A percentile compares a stretch with the other conserved stretches of the same genome.
Conservation (phyloP, 2,113 vertebrate species). For the Apistogramma diplotaenia region DNA sequence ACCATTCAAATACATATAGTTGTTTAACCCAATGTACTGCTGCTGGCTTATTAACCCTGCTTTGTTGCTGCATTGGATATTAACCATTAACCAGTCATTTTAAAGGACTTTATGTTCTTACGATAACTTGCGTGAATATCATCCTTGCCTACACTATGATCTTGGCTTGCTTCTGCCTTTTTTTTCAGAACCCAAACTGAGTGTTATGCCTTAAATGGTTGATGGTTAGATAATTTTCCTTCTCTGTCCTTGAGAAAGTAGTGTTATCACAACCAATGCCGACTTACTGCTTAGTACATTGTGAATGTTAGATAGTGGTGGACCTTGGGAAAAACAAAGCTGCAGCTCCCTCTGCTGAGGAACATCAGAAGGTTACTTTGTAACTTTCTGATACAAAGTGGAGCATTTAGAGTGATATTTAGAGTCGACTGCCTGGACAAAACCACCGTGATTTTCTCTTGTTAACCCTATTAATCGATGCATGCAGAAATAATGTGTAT, state of each 20-base stretch:
- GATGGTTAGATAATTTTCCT: neutral
- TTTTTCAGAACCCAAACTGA: neutral
- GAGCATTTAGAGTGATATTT: neutral
- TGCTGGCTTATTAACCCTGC: slow-evolving; percentile 42
- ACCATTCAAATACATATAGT: neutral
- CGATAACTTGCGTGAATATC: neutral
- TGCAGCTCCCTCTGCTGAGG: slow-evolving; percentile 61
- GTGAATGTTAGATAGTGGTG: neutral
- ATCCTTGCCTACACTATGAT: neutral
- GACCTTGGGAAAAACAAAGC: neutral
- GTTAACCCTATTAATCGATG: neutral
- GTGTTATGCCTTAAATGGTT: neutral
- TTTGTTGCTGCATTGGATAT: neutral
- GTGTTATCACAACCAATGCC: neutral
- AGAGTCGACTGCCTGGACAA: neutral
- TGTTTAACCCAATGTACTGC: slow-evolving; percentile 19
- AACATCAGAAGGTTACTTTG: neutral
- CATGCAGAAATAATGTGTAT: neutral
- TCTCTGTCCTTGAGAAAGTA: neutral
- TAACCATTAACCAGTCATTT: neutral
- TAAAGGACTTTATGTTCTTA: neutral
- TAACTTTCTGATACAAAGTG: neutral
- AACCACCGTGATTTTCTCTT: neutral
- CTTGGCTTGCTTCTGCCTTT: neutral
- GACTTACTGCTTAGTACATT: neutral